Evolutionary conservation across 2,888 invertebrate species (phyloP).

Genomic region (Chloromyia formosa): DNA sequence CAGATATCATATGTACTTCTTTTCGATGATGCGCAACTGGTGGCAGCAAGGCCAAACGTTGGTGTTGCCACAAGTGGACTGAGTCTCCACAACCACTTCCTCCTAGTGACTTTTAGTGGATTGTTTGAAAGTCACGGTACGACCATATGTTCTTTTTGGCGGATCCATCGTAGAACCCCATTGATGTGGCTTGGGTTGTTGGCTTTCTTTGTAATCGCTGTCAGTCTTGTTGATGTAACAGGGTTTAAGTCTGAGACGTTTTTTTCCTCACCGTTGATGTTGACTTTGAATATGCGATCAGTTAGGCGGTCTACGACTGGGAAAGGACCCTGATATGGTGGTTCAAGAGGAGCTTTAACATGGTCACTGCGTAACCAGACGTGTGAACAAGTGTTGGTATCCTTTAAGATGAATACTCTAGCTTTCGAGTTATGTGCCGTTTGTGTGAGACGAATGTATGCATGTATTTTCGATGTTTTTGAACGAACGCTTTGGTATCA

Average conservation of each 20-base stretch:
- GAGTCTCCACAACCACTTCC: too few species aligned
- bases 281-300: not conserved
- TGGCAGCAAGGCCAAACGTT: too few species aligned
- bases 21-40: too few species aligned
- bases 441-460: not conserved
- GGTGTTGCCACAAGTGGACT: too few species aligned
- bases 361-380: not conserved
- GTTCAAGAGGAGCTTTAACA: constrained; percentile 17
- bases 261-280: not conserved
- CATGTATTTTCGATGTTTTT: constrained; percentile 26
- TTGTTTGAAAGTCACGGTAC: too few species aligned
- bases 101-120: too few species aligned
- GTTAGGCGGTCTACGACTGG: too few species aligned
- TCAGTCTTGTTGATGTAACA: not conserved
- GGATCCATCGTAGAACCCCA: too few species aligned
- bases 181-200: not conserved
- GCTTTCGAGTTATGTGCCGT: constrained; percentile 16
- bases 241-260: not conserved
- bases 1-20: too few species aligned
- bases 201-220: not conserved
- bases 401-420: constrained; percentile 9
- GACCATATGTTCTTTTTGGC: too few species aligned
- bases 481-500: not conserved
- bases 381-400: constrained; percentile 9
- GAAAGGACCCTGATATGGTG: too few species aligned